A percentile compares a stretch with the other conserved stretches of the same genome.
These are phyloP conservation scores for Aphrophora alni DNA, from an alignment of 2,888 invertebrate genomes.

Conservation along the genomic window DNA sequence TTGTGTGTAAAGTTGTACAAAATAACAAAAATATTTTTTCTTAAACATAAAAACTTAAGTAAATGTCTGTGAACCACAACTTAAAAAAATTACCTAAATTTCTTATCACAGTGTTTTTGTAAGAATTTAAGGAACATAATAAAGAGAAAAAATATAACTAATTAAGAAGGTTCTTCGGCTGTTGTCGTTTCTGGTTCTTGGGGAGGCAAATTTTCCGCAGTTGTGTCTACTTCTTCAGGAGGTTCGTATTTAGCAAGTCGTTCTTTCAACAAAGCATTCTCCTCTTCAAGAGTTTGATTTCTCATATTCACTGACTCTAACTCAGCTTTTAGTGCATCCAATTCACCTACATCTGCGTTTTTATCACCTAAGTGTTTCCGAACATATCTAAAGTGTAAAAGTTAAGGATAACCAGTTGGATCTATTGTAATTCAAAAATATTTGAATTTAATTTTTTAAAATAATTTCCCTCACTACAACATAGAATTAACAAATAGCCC, in stretches of 20 bases:
- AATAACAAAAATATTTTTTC: not conserved
- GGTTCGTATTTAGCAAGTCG: conserved; percentile 40
- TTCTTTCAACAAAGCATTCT: conserved; percentile 54
- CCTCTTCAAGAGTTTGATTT: conserved; percentile 68
- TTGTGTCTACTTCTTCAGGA: conserved; percentile 14
- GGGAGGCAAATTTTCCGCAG: no score
- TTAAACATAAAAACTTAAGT: not conserved
- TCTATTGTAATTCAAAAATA: no score
- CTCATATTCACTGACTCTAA: conserved; percentile 66
- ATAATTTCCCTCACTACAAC: no score
- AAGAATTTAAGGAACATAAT: not conserved
- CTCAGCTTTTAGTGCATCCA: conserved; percentile 60
- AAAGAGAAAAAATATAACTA: not conserved
- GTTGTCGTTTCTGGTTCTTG: conserved; percentile 3
- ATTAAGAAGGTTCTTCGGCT: not conserved
- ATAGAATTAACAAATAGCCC: no score
- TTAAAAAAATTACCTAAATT: not conserved
- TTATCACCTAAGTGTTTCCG: conserved; percentile 60
- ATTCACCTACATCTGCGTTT: conserved; percentile 57
- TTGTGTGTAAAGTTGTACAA: not conserved
- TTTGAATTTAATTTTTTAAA: no score
- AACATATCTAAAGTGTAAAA: conserved; percentile 58
- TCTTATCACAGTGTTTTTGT: not conserved
- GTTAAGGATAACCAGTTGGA: conserved; percentile 30
- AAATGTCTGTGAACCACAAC: not conserved